Conservation (phyloP, 2,888 invertebrate species). For the Junonia oenone region DNA sequence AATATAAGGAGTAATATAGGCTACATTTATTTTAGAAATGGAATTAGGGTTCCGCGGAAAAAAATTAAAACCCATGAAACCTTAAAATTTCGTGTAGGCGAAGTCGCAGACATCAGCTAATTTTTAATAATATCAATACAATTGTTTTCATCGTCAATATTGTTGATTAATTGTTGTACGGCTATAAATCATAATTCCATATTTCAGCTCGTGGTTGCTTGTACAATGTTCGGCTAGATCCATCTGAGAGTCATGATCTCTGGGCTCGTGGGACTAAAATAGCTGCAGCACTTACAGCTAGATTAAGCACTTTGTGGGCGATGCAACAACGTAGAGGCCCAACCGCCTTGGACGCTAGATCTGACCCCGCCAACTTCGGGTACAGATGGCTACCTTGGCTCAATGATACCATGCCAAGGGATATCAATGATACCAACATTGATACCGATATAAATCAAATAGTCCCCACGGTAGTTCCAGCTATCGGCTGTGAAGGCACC, state of each 20-base stretch:
- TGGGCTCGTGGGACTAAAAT: slow-evolving; percentile 75
- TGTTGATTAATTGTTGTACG: too few relatives aligned
- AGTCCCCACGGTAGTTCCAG: slow-evolving; percentile 39
- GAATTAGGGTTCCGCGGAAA: too few relatives aligned
- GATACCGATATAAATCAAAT: not conserved
- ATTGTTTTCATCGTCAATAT: too few relatives aligned
- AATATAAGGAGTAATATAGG: too few relatives aligned
- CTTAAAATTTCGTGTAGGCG: not conserved
- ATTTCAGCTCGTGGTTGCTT: slow-evolving; percentile 82
- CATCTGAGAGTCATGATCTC: slow-evolving; percentile 87
- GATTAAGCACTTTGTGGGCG: slow-evolving; percentile 57
- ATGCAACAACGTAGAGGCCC: slow-evolving; percentile 71
- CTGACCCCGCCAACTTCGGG: slow-evolving; percentile 85
- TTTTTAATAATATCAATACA: too few relatives aligned
- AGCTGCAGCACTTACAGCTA: slow-evolving; percentile 54
- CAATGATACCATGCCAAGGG: slow-evolving; percentile 22
- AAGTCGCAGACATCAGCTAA: too few relatives aligned
- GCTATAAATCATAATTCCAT: not conserved
- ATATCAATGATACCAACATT: slow-evolving; percentile 3
- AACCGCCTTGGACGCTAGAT: slow-evolving; percentile 68
- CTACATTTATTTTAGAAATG: too few relatives aligned
- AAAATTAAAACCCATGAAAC: not conserved
- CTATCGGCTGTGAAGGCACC: slow-evolving; percentile 50
- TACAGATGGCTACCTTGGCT: slow-evolving; percentile 86
- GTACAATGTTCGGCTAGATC: slow-evolving; percentile 88